These are phyloP conservation scores for Drosophila bifasciata DNA, from an alignment of 1,140 invertebrate genomes.

Conservation along the genomic window DNA sequence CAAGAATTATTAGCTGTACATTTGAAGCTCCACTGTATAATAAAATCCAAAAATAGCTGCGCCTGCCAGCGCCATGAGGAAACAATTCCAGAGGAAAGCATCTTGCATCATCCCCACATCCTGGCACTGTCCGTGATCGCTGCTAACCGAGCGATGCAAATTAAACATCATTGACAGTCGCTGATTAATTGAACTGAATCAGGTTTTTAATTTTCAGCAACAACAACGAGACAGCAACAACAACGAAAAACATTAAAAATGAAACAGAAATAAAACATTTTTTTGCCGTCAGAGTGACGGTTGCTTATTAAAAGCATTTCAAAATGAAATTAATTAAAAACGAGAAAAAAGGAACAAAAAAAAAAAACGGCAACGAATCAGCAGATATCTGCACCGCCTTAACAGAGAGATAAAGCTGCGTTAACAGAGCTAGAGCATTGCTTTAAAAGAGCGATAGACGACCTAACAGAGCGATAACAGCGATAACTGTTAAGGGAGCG, in stretches of 20 bases:
- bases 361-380: not conserved
- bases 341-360: not conserved
- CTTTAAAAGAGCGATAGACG: not conserved
- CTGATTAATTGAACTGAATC: constrained; percentile 77
- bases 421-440: not conserved
- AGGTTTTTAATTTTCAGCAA: constrained; percentile 71
- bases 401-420: constrained; percentile 12
- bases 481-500: constrained; percentile 22
- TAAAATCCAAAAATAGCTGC: constrained; percentile 20
- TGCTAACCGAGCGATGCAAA: constrained; percentile 47
- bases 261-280: constrained; percentile 48
- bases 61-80: constrained; percentile 30
- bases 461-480: constrained; percentile 2
- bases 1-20: not conserved
- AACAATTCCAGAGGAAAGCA: constrained; percentile 42
- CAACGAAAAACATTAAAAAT: constrained; percentile 46
- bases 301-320: constrained; percentile 73
- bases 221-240: constrained; percentile 15
- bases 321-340: constrained; percentile 60
- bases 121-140: constrained; percentile 27
- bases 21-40: not conserved
- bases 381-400: constrained; percentile 9
- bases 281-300: constrained; percentile 30
- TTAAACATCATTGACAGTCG: constrained; percentile 76
- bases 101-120: not conserved